A percentile compares a stretch with the other conserved stretches of the same genome.
Conservation (phyloP, 2,888 invertebrate genomes). For the Bursaphelenchus okinawaensis region DNA sequence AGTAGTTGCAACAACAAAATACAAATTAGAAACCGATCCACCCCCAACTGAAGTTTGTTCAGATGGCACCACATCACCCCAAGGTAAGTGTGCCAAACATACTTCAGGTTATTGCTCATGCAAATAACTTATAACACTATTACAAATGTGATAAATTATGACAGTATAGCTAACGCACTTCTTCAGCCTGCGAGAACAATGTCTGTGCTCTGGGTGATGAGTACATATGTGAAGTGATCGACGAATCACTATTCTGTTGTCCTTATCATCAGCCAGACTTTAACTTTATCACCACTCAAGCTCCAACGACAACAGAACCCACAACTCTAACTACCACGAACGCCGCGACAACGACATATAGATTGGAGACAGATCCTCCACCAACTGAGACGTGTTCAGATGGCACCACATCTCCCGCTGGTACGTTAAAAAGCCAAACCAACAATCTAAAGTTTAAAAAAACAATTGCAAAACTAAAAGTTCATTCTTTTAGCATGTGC, state of each 20-base stretch:
- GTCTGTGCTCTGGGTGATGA: not conserved
- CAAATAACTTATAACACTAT: too few species aligned
- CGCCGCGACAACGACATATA: too few species aligned
- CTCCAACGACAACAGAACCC: not conserved
- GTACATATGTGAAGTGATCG: not conserved
- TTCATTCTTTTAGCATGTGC: not conserved
- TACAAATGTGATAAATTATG: too few species aligned
- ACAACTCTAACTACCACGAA: too few species aligned
- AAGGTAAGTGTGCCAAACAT: too few species aligned
- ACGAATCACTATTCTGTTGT: not conserved
- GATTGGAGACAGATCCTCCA: not conserved
- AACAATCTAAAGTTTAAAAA: too few species aligned
- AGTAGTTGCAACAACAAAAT: too few species aligned
- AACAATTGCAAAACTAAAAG: too few species aligned
- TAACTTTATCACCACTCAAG: not conserved
- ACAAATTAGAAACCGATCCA: too few species aligned
- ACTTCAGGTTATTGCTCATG: too few species aligned
- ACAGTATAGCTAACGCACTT: too few species aligned
- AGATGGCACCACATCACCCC: not conserved
- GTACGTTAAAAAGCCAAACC: too few species aligned
- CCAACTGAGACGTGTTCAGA: not conserved
- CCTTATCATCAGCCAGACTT: not conserved
- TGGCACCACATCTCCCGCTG: not conserved
- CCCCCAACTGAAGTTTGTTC: not conserved
- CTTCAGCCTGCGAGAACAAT: not conserved